phyloP scores from a whole-genome alignment of 2,113 vertebrate species.

The Pseudonaja textilis region DNA sequence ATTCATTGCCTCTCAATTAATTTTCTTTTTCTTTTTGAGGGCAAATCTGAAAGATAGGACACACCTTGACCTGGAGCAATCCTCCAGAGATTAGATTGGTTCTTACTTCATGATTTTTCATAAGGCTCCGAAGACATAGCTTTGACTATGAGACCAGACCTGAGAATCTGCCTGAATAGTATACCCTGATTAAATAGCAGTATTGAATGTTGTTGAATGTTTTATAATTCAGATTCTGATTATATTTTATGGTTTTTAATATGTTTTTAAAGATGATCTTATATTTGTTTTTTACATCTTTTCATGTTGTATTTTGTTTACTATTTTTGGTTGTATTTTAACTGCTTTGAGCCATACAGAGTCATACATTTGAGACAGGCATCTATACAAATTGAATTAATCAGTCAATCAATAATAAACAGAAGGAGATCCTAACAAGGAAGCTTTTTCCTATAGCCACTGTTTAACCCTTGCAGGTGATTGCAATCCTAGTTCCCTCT shows the following conservation, averaged over 20 bases:
- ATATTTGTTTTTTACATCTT: background rate
- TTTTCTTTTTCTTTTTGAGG: background rate
- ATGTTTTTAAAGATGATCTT: background rate
- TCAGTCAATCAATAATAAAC: background rate
- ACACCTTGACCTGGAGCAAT: background rate
- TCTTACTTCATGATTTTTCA: background rate
- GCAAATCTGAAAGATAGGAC: background rate
- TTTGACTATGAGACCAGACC: background rate
- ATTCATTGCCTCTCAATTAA: background rate
- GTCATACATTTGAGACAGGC: background rate
- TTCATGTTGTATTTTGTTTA: background rate
- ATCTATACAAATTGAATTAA: background rate
- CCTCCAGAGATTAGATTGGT: background rate
- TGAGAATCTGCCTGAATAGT: background rate
- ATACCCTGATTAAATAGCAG: background rate
- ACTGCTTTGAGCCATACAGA: background rate
- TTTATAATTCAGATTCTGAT: background rate
- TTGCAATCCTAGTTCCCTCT: background rate
- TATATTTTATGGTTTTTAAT: background rate
- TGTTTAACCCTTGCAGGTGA: background rate
- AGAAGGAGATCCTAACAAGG: background rate
- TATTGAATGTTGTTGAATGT: background rate
- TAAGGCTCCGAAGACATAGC: background rate
- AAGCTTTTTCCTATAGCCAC: background rate
- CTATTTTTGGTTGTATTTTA: background rate